Evolutionary conservation across 2,888 invertebrate species (phyloP).

Genomic region (Hetaerina titia): DNA sequence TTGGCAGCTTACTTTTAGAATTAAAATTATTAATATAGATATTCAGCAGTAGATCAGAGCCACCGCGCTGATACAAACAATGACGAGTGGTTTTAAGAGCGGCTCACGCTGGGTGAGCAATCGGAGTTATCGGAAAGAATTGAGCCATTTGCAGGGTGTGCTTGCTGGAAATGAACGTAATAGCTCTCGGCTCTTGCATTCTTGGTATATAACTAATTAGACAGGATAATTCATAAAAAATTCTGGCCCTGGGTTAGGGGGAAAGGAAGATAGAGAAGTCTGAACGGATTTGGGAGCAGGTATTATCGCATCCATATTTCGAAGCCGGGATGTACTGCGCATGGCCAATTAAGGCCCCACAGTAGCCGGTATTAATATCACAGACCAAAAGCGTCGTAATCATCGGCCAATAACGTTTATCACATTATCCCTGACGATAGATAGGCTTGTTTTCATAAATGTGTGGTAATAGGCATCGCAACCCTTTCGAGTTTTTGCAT

Average conservation of each 20-base stretch:
- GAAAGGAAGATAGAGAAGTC: background rate
- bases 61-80: too few species aligned
- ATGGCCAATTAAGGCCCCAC: background rate
- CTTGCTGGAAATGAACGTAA: background rate
- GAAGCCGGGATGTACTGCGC: background rate
- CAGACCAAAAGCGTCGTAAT: background rate
- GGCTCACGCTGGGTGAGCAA: too few species aligned
- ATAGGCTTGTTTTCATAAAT: background rate
- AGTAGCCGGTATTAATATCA: background rate
- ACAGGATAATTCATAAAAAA: background rate
- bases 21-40: too few species aligned
- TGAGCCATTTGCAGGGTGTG: background rate
- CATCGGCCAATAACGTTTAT: background rate
- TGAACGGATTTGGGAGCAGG: background rate
- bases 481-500: background rate
- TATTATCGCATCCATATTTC: background rate
- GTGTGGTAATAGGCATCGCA: background rate
- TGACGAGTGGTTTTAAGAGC: too few species aligned
- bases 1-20: too few species aligned
- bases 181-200: background rate
- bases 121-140: too few species aligned
- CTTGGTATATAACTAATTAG: background rate
- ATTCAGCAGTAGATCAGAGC: too few species aligned
- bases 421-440: constrained; percentile 2
- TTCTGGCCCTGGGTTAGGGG: background rate